These are phyloP conservation scores for Kuschelorhynchus macadamiae DNA, from an alignment of 2,888 invertebrate species.

Conservation along the genomic window DNA sequence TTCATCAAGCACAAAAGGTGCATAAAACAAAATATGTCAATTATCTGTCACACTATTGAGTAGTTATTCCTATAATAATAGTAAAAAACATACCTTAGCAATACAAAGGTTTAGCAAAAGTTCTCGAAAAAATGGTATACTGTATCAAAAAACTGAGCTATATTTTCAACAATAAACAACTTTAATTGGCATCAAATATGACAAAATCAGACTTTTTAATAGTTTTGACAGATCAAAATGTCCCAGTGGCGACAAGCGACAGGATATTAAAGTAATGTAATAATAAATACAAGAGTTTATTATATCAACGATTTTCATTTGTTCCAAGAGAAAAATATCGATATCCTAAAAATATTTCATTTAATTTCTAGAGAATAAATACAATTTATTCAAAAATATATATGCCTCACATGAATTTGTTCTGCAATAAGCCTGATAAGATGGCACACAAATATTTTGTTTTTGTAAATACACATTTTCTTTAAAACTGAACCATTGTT, in stretches of 20 bases:
- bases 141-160: conserved; percentile 46
- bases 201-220: conserved; percentile 11
- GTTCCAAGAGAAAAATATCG: neutral
- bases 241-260: neutral
- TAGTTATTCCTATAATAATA: conserved; percentile 20
- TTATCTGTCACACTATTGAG: conserved; percentile 33
- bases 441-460: too few species aligned
- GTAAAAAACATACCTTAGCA: conserved; percentile 38
- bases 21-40: conserved; percentile 17
- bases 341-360: neutral
- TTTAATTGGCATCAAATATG: conserved; percentile 35
- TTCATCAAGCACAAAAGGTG: neutral
- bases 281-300: too few species aligned
- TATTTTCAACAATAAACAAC: conserved; percentile 41
- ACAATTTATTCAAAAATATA: too few species aligned
- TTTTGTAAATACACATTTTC: too few species aligned
- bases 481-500: too few species aligned
- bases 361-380: neutral
- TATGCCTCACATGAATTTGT: too few species aligned
- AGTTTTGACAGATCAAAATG: conserved; percentile 9
- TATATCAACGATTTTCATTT: neutral
- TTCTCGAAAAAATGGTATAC: conserved; percentile 40
- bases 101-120: conserved; percentile 39
- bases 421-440: too few species aligned
- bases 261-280: neutral